Percentiles rank a stretch among this genome's conserved stretches.
Evolutionary conservation across 1,140 invertebrate genomes (phyloP).

Genomic region (Leptinotarsa undecemlineata): DNA sequence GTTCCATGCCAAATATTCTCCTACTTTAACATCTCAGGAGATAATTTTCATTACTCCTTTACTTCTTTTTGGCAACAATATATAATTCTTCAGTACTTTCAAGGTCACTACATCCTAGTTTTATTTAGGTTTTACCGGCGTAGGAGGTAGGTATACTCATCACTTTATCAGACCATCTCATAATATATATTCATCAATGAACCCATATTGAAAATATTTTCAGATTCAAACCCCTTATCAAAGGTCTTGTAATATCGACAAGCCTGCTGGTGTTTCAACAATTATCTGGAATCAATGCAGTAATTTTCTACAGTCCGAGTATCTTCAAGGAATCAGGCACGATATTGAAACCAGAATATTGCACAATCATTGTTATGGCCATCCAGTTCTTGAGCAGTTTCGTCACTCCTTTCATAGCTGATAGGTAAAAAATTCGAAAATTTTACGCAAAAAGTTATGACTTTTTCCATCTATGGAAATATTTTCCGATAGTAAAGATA

Average conservation of each 20-base stretch:
- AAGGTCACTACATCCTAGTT: background rate
- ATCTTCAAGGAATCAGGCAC: conserved; percentile 70
- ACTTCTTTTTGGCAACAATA: too few relatives aligned
- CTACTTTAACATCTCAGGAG: too few relatives aligned
- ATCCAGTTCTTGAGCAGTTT: conserved; percentile 58
- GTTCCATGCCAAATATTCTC: too few relatives aligned
- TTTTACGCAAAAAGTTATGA: background rate
- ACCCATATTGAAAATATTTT: background rate
- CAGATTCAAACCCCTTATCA: conserved; percentile 61
- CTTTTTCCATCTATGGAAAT: too few relatives aligned
- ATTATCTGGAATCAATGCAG: conserved; percentile 79
- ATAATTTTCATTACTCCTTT: too few relatives aligned
- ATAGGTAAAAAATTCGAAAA: conserved; percentile 1
- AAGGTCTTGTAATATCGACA: conserved; percentile 70
- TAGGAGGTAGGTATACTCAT: too few relatives aligned
- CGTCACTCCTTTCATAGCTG: conserved; percentile 12
- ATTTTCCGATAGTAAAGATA: too few relatives aligned
- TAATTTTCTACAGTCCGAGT: conserved; percentile 77
- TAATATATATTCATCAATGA: background rate
- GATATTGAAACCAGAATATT: conserved; percentile 59
- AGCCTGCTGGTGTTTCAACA: conserved; percentile 75
- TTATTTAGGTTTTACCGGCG: too few relatives aligned
- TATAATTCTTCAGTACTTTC: background rate
- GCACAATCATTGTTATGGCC: conserved; percentile 75
- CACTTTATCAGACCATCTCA: too few relatives aligned